Conservation (phyloP, 2,797 vertebrate species). For the Pseudopleuronectes americanus region DNA sequence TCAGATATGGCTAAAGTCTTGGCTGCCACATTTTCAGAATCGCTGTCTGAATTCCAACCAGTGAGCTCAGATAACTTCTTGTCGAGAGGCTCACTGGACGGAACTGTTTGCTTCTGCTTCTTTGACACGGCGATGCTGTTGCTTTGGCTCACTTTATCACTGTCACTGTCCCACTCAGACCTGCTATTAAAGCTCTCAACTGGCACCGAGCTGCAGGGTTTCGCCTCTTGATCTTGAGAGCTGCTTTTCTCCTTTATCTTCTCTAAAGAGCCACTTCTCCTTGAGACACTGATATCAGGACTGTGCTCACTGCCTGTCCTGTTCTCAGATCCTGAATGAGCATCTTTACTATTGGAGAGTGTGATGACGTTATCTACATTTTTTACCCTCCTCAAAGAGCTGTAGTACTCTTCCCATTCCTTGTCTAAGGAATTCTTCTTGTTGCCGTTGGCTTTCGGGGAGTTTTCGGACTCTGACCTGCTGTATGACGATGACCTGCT, state of each 20-base stretch:
- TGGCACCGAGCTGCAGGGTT: slow-evolving; percentile 63
- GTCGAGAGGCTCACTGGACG: slow-evolving; percentile 54
- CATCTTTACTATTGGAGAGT: slow-evolving; percentile 51
- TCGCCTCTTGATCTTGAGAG: slow-evolving; percentile 53
- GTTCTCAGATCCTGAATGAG: slow-evolving; percentile 76
- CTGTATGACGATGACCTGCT: slow-evolving; percentile 86
- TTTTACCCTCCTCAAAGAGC: slow-evolving; percentile 81
- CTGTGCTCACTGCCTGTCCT: slow-evolving; percentile 75
- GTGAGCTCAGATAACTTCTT: slow-evolving; percentile 70
- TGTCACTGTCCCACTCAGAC: slow-evolving; percentile 82
- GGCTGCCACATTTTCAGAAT: slow-evolving; percentile 81
- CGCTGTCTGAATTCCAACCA: slow-evolving; percentile 92
- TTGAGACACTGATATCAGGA: slow-evolving; percentile 46
- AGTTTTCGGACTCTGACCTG: slow-evolving; percentile 86
- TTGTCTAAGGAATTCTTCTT: slow-evolving; percentile 73
- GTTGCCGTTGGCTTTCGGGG: slow-evolving; percentile 68
- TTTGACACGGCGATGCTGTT: slow-evolving; percentile 24
- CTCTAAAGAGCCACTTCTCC: slow-evolving; percentile 51
- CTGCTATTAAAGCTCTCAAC: slow-evolving; percentile 70
- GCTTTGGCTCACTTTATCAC: slow-evolving; percentile 77
- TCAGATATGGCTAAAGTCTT: slow-evolving; percentile 80
- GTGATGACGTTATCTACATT: slow-evolving; percentile 73
- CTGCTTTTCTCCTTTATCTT: slow-evolving; percentile 56
- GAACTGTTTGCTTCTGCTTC: slow-evolving; percentile 66
- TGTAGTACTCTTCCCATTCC: slow-evolving; percentile 74